Conservation (phyloP, 2,888 invertebrate species). For the Pyrrhosoma nymphula region DNA sequence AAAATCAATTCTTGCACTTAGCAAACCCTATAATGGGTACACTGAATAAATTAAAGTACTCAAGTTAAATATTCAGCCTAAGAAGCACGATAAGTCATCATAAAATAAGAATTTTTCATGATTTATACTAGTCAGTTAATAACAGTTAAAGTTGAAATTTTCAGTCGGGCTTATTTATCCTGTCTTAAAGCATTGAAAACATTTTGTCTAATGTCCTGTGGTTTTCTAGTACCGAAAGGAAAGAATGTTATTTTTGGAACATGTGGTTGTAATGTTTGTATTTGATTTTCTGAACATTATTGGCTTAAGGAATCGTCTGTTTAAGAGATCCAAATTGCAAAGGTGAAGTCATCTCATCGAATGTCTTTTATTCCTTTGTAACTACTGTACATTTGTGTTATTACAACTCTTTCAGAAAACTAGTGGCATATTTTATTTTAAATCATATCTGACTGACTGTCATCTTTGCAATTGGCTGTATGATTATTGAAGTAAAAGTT, state of each 20-base stretch:
- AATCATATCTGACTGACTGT: conserved; percentile 15
- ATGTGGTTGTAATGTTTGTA: conserved; percentile 54
- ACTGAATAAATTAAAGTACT: conserved; percentile 34
- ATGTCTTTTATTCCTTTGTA: not conserved
- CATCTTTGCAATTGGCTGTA: conserved; percentile 41
- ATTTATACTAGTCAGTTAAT: conserved; percentile 60
- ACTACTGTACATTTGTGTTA: conserved; percentile 10
- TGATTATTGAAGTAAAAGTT: conserved; percentile 38
- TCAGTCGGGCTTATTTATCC: conserved; percentile 41
- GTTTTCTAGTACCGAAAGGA: conserved; percentile 53
- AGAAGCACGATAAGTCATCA: conserved; percentile 57
- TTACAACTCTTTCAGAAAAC: not conserved
- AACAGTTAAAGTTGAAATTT: conserved; percentile 26
- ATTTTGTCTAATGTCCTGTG: conserved; percentile 52
- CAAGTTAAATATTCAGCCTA: conserved; percentile 51
- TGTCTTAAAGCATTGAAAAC: conserved; percentile 31
- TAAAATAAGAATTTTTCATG: conserved; percentile 52
- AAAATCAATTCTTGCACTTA: conserved; percentile 34
- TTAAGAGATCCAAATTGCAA: conserved; percentile 51
- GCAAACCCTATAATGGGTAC: not conserved
- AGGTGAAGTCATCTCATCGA: conserved; percentile 21
- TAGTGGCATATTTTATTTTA: not conserved
- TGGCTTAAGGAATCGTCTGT: conserved; percentile 32
- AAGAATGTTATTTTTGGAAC: conserved; percentile 65
- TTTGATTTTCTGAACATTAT: conserved; percentile 53